phyloP scores from a whole-genome alignment of 2,888 invertebrate genomes.

The Drosophila infuscata region DNA sequence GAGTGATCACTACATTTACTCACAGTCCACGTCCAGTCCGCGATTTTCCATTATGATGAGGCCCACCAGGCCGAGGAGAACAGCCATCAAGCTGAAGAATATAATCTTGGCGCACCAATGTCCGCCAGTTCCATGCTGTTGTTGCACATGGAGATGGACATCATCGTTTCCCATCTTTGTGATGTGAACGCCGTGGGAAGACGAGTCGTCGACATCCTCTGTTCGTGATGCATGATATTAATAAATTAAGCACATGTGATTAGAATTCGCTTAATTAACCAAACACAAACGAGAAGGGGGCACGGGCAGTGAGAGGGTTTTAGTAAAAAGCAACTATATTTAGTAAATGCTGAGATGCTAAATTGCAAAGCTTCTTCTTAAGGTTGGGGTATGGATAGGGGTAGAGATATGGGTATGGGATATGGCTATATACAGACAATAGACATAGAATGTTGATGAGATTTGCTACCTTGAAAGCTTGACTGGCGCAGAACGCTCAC shows the following conservation, averaged over 20 bases:
- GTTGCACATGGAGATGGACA: constrained; percentile 91
- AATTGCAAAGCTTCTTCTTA: constrained; percentile 14
- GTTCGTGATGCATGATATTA: constrained; percentile 14
- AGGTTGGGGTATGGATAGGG: neutral
- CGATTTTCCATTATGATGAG: constrained; percentile 92
- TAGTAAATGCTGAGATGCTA: constrained; percentile 15
- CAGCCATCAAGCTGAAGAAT: constrained; percentile 91
- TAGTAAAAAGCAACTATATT: constrained; percentile 30
- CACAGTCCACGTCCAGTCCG: constrained; percentile 90
- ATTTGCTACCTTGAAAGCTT: constrained; percentile 83
- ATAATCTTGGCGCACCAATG: constrained; percentile 94
- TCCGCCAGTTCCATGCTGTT: constrained; percentile 91
- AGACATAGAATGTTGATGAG: neutral
- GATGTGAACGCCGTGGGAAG: constrained; percentile 84
- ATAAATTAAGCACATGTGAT: constrained; percentile 37
- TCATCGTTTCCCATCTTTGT: constrained; percentile 88
- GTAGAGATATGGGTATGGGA: constrained; percentile 1
- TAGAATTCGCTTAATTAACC: constrained; percentile 53
- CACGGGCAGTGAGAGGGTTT: constrained; percentile 6
- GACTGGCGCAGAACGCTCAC: constrained; percentile 81
- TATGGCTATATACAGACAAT: constrained; percentile 1
- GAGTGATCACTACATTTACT: constrained; percentile 77
- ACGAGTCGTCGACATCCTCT: constrained; percentile 83
- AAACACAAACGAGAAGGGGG: neutral
- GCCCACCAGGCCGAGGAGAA: constrained; percentile 90